Conservation (phyloP, 2,888 invertebrate genomes). For the Pandemis heparana region DNA sequence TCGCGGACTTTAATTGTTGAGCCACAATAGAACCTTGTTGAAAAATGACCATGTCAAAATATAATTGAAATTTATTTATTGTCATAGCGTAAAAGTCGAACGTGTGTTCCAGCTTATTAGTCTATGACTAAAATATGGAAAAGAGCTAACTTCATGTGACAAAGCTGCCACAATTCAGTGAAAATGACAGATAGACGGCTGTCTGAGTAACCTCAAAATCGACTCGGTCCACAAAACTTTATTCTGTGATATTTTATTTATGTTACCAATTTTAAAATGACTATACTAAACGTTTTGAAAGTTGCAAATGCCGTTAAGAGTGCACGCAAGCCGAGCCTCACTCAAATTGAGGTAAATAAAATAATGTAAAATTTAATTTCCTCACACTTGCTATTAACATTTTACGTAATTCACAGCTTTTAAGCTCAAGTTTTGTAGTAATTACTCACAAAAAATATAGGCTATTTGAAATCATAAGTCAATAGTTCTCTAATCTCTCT, state of each 20-base stretch:
- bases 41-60: no score
- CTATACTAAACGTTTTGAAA: conserved; percentile 68
- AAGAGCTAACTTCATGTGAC: conserved; percentile 1
- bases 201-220: conserved; percentile 56
- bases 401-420: conserved; percentile 59
- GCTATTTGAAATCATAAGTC: background rate
- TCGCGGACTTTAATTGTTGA: no score
- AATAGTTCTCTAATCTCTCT: background rate
- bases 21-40: no score
- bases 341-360: conserved; percentile 66
- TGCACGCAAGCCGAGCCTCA: conserved; percentile 59
- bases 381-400: conserved; percentile 31
- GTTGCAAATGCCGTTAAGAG: conserved; percentile 59
- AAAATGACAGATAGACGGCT: conserved; percentile 29
- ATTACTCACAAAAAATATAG: background rate
- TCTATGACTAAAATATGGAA: conserved; percentile 22
- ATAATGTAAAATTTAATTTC: conserved; percentile 18
- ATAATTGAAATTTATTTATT: no score
- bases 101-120: conserved; percentile 25
- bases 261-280: conserved; percentile 62
- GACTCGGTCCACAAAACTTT: conserved; percentile 43
- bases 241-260: conserved; percentile 58
- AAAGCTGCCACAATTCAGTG: conserved; percentile 32
- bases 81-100: no score
- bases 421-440: background rate